Evolutionary conservation across 2,888 invertebrate genomes (phyloP), one percentile per base, ranked within the genome.

Genomic region (Chrysina gloriosa): DNA sequence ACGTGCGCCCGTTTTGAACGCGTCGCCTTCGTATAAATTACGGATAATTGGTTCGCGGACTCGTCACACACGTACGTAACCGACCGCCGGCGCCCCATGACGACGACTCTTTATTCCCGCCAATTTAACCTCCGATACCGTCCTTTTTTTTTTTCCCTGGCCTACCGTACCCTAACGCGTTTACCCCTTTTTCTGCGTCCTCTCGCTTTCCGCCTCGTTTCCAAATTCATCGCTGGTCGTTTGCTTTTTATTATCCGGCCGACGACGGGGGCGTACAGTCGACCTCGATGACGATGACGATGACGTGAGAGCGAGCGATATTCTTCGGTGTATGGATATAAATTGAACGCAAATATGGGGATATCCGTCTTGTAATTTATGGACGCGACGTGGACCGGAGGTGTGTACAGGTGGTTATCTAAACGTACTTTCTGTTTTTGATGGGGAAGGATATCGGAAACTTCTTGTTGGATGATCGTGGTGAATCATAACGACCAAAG

Each of bases 21-120:
- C 16, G 14, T 42, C 42, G 19, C 42, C 42, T 14, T 19, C 42
- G 42, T 42, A 42, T 42, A 42, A 42, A 42, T 42, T 42, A 16
- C 42, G 42, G 14, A 42, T 42, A 42, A 42, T 42, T 42, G 42
- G 42, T 42, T 42, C 42, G n/a, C n/a, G 19, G 42, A 42, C 11
- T 42, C 42, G 42, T 19, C 42, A 19, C 42, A 42, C 42, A 42
- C 19, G n/a, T n/a, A n/a, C n/a, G 42, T 42, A 19, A 42, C 42
- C 19, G 42, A 42, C 14, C 19, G 42, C 42, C 19, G 7, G 16
- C 42, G 42, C 0, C 42, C 42, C 42, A 16, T 42, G 42, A 42
- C 42, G n/a, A 16, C 2, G 6, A 42, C 42, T 1, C 19, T 42
- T 42, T 42, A 11, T 11, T 42, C 42, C 16, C 19, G 4, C 2